These are phyloP conservation scores for Nerophis lumbriciformis DNA, from an alignment of 2,113 vertebrate genomes.

Conservation along the genomic window DNA sequence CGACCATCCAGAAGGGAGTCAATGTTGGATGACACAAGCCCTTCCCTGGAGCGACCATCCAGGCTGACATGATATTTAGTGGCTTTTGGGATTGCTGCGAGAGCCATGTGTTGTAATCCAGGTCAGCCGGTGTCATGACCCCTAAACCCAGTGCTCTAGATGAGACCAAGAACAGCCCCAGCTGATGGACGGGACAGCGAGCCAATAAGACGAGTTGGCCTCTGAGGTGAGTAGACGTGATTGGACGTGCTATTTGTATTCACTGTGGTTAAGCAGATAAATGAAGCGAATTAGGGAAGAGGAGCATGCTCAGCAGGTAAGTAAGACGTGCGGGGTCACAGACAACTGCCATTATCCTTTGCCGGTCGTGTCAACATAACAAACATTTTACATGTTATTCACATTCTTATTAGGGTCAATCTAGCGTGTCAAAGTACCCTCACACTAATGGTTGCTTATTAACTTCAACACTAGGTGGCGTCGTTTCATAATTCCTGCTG, in stretches of 20 bases:
- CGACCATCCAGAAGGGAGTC: slow-evolving; percentile 25
- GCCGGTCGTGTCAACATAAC: background rate
- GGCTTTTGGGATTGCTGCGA: slow-evolving; percentile 46
- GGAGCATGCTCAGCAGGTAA: slow-evolving; percentile 27
- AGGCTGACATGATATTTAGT: slow-evolving; percentile 50
- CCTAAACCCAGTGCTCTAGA: slow-evolving; percentile 17
- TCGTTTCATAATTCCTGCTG: slow-evolving; percentile 3
- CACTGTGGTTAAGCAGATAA: slow-evolving; percentile 31
- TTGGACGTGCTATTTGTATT: slow-evolving; percentile 17
- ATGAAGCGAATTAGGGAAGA: slow-evolving; percentile 30
- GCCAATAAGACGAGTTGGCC: slow-evolving; percentile 18
- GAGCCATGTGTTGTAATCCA: slow-evolving; percentile 46
- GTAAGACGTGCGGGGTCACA: slow-evolving; percentile 1
- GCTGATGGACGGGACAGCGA: background rate
- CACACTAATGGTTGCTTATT: background rate
- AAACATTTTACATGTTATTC: no score
- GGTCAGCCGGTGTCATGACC: slow-evolving; percentile 44
- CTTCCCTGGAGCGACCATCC: slow-evolving; percentile 33
- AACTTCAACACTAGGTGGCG: slow-evolving; percentile 31
- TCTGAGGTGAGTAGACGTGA: slow-evolving; percentile 27
- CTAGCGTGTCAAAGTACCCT: background rate
- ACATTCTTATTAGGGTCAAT: background rate
- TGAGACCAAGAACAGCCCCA: background rate
- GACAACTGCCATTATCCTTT: slow-evolving; percentile 29
- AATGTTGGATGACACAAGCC: slow-evolving; percentile 20